Conservation (phyloP, 1,140 invertebrate genomes). For the Neodiprion virginianus region DNA sequence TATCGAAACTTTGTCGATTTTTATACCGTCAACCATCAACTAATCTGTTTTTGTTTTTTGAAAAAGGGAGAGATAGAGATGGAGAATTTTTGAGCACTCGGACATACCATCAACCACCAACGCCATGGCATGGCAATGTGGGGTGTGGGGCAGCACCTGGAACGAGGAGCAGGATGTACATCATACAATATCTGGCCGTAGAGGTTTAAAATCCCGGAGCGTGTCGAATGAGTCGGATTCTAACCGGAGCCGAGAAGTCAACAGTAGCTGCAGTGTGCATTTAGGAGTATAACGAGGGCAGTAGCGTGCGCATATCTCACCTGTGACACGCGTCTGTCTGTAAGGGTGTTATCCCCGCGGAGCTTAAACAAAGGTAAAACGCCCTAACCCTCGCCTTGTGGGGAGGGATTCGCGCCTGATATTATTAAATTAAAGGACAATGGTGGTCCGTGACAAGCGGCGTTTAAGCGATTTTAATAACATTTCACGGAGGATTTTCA, state of each 20-base stretch:
- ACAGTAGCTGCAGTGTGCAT: neutral
- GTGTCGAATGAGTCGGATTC: neutral
- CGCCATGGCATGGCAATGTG: neutral
- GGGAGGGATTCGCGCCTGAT: conserved; percentile 49
- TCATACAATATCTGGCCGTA: neutral
- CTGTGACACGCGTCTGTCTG: neutral
- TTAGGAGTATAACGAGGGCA: neutral
- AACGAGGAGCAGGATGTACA: neutral
- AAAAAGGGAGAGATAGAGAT: no score
- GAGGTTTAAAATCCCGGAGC: neutral
- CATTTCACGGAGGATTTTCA: conserved; percentile 48
- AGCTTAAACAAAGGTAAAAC: neutral
- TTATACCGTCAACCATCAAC: no score
- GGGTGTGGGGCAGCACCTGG: neutral
- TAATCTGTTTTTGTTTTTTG: no score
- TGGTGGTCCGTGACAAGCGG: conserved; percentile 48
- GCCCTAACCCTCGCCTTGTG: neutral
- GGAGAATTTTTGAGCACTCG: neutral
- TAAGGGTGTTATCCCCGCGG: no score
- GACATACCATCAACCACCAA: neutral
- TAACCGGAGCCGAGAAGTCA: neutral
- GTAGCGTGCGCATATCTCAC: neutral
- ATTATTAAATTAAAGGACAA: conserved; percentile 59
- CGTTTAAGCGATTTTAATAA: conserved; percentile 58
- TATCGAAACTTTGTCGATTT: no score